phyloP scores from a whole-genome alignment of 1,140 invertebrate genomes.

The Holcopasites calliopsidis region DNA sequence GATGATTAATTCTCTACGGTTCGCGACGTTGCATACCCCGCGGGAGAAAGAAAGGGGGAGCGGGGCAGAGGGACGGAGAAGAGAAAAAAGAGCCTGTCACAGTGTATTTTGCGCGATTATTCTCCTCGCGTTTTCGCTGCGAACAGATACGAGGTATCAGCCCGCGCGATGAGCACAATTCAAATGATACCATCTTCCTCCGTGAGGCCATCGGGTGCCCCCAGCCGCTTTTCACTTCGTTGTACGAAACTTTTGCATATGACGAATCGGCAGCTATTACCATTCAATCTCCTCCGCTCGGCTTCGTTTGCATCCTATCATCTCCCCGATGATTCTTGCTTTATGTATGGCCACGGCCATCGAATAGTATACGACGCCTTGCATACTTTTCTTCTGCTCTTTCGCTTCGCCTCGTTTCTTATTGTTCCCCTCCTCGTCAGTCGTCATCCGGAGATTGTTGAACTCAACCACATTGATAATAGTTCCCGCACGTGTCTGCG shows the following conservation, averaged over 20 bases:
- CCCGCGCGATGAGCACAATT: conserved; percentile 64
- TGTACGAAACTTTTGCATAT: conserved; percentile 75
- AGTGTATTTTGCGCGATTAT: conserved; percentile 68
- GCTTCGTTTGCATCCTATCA: conserved; percentile 72
- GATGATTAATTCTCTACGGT: conserved; percentile 67
- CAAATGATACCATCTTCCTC: conserved; percentile 71
- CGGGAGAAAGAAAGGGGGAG: conserved; percentile 3
- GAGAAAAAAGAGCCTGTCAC: conserved; percentile 55
- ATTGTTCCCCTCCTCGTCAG: not conserved
- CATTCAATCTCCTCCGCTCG: conserved; percentile 75
- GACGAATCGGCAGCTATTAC: conserved; percentile 78
- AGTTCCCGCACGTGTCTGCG: conserved; percentile 8
- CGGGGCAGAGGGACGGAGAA: not conserved
- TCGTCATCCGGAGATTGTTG: not conserved
- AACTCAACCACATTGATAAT: conserved; percentile 21
- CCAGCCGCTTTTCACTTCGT: conserved; percentile 39
- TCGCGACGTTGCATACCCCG: conserved; percentile 34
- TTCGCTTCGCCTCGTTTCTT: not conserved
- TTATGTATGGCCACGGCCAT: conserved; percentile 61
- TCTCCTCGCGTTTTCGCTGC: conserved; percentile 60
- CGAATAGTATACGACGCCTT: conserved; percentile 15
- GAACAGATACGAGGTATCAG: conserved; percentile 58
- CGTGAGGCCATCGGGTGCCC: conserved; percentile 53
- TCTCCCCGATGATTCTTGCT: conserved; percentile 60
- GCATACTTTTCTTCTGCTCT: conserved; percentile 1